phyloP scores from a whole-genome alignment of 2,113 vertebrate genomes.

The Dunckerocampus dactyliophorus region DNA sequence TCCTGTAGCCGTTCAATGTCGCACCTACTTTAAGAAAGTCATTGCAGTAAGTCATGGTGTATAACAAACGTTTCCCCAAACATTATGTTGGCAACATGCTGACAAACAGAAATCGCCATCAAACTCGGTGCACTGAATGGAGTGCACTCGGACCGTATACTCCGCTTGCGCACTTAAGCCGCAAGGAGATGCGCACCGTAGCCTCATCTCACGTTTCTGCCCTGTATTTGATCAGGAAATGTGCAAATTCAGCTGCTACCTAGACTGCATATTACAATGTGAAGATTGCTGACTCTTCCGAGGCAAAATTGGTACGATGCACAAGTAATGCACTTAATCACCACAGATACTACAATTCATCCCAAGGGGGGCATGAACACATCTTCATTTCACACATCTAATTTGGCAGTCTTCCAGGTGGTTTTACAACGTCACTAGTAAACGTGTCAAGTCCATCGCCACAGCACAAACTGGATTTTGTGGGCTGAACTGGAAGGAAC shows the following conservation, averaged over 20 bases:
- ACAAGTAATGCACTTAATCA: neutral
- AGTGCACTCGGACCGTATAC: too few species aligned
- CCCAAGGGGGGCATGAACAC: neutral
- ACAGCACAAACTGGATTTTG: neutral
- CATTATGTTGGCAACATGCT: neutral
- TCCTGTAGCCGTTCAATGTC: too few species aligned
- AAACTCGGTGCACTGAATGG: too few species aligned
- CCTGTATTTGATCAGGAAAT: too few species aligned
- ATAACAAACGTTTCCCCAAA: too few species aligned
- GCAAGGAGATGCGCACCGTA: too few species aligned
- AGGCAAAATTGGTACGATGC: neutral
- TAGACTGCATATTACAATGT: neutral
- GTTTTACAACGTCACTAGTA: neutral
- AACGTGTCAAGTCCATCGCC: neutral
- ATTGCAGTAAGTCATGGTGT: neutral
- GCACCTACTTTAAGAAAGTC: neutral
- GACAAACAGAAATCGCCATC: neutral
- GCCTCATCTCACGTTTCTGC: too few species aligned
- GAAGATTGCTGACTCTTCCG: neutral
- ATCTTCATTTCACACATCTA: conserved; percentile 1
- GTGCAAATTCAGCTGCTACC: too few species aligned
- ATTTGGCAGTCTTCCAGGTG: neutral
- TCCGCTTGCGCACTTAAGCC: too few species aligned
- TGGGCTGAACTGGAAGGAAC: neutral
- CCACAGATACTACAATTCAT: neutral